A percentile compares a stretch with the other conserved stretches of the same genome.
Conservation (phyloP, 2,888 invertebrate species). For the Callosobruchus maculatus region DNA sequence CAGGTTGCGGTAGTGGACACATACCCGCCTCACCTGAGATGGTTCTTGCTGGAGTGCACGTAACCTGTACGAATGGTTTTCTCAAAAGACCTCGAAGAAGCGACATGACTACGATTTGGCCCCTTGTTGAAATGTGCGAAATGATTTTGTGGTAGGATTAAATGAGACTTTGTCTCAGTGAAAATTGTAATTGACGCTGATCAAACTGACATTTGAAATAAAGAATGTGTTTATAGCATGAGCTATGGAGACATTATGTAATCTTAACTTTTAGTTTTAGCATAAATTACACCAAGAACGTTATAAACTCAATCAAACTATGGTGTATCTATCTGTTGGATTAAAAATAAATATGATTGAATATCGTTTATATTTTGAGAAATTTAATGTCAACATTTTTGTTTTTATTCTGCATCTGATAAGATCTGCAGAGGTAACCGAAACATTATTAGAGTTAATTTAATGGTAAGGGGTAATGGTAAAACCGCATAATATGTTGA, state of each 20-base stretch:
- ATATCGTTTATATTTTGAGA: no score
- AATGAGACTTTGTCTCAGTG: not conserved
- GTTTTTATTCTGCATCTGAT: no score
- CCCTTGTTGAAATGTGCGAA: not conserved
- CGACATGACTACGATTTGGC: not conserved
- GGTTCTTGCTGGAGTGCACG: not conserved
- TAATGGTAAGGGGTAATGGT: no score
- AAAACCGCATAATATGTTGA: no score
- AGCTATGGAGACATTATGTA: conserved; percentile 26
- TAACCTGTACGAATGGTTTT: not conserved
- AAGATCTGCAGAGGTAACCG: no score
- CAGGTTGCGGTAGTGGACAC: conserved; percentile 46
- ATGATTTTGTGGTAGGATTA: not conserved
- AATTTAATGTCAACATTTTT: no score
- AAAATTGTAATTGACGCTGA: not conserved
- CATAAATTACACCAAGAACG: no score
- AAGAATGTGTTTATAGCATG: not conserved
- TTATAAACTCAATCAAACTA: no score
- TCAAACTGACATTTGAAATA: not conserved
- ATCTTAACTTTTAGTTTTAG: conserved; percentile 34
- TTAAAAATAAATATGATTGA: no score
- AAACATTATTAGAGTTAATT: no score
- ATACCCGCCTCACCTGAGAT: not conserved
- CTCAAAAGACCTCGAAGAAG: not conserved
- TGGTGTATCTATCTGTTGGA: no score